phyloP scores from a whole-genome alignment of 2,797 vertebrate species.

The Chelon auratus region DNA sequence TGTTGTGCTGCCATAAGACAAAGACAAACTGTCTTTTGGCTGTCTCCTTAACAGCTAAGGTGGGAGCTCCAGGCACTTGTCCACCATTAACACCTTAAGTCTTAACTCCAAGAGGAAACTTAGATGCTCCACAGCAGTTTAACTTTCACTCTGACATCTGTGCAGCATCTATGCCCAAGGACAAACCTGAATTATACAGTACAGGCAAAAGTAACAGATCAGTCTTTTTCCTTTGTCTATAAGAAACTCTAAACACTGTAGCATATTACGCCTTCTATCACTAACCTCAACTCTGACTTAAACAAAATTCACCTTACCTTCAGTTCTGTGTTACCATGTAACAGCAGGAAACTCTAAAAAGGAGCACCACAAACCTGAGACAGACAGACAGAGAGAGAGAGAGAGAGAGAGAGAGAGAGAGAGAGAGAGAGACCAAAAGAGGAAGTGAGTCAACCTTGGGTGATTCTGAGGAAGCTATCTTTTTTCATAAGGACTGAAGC shows the following conservation, averaged over 20 bases:
- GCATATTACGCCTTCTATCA: neutral
- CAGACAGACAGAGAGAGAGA: conserved; percentile 42
- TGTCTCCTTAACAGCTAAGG: conserved; percentile 28
- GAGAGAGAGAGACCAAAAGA: conserved; percentile 56
- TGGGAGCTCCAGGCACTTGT: conserved; percentile 12
- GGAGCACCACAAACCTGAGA: conserved; percentile 75
- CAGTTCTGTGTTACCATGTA: conserved; percentile 82
- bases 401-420: conserved; percentile 57
- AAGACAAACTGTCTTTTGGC: neutral
- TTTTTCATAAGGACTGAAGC: conserved; percentile 52
- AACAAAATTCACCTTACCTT: conserved; percentile 71
- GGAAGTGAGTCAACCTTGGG: conserved; percentile 71
- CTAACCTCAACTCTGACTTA: neutral
- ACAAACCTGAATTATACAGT: conserved; percentile 20
- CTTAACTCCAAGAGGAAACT: conserved; percentile 27
- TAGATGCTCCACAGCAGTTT: conserved; percentile 32
- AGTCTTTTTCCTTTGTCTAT: conserved; percentile 9
- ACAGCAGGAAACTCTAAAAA: conserved; percentile 80
- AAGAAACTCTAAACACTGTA: conserved; percentile 1
- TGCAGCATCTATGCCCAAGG: conserved; percentile 18
- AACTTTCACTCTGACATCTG: conserved; percentile 24
- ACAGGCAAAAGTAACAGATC: conserved; percentile 4
- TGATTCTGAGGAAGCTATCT: conserved; percentile 66
- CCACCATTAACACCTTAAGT: conserved; percentile 15
- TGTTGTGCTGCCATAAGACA: conserved; percentile 19